A percentile compares a stretch with the other conserved stretches of the same genome.
Conservation (phyloP, 2,888 invertebrate genomes). For the Andricus quercusramuli region DNA sequence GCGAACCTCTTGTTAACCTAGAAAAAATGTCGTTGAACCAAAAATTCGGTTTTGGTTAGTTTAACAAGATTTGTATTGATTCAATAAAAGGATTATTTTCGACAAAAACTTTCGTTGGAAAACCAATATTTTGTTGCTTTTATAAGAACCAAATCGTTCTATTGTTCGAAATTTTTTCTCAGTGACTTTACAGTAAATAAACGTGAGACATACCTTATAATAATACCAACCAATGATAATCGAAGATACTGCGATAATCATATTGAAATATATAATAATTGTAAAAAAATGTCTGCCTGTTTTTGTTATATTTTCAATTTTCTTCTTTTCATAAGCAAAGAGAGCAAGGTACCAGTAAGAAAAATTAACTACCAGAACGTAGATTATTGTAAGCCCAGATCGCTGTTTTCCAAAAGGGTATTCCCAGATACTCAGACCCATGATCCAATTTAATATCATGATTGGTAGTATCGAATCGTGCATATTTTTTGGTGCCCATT, state of each 20-base stretch:
- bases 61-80: too few species aligned
- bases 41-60: too few species aligned
- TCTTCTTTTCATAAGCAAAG: too few species aligned
- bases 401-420: slow-evolving; percentile 17
- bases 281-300: not conserved
- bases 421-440: slow-evolving; percentile 9
- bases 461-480: slow-evolving; percentile 6
- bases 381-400: slow-evolving; percentile 7
- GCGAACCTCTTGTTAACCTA: too few species aligned
- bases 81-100: too few species aligned
- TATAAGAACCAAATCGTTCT: too few species aligned
- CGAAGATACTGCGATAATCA: not conserved
- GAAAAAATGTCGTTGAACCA: too few species aligned
- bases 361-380: not conserved
- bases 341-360: not conserved
- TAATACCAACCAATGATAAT: slow-evolving; percentile 1
- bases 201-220: not conserved
- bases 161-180: too few species aligned
- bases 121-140: not conserved
- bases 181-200: too few species aligned
- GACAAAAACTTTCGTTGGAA: too few species aligned
- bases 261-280: not conserved
- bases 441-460: slow-evolving; percentile 19
- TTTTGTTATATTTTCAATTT: not conserved
- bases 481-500: slow-evolving; percentile 14